These are phyloP conservation scores for Chiridota heheva DNA, from an alignment of 35 echinoderm and acorn worm species.

Conservation along the genomic window DNA sequence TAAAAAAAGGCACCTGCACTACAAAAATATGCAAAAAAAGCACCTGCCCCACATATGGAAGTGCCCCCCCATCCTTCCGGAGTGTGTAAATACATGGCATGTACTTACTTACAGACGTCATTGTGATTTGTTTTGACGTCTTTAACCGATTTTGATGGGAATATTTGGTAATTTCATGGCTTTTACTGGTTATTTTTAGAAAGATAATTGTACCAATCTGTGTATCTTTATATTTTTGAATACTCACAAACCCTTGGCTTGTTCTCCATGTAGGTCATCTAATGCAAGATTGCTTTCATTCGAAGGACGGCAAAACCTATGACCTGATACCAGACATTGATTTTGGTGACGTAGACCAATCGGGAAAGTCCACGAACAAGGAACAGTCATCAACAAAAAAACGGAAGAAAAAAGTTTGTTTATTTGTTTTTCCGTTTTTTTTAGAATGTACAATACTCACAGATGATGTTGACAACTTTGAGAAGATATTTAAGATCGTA, in stretches of 20 bases:
- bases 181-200: neutral
- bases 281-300: constrained; percentile 68
- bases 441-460: too few relatives aligned
- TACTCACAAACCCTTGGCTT: neutral
- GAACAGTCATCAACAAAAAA: too few relatives aligned
- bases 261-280: constrained; percentile 59
- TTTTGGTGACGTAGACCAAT: constrained; percentile 18
- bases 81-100: neutral
- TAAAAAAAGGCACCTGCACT: too few relatives aligned
- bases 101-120: neutral
- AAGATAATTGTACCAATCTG: neutral
- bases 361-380: neutral
- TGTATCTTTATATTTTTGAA: neutral
- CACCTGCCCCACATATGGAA: too few relatives aligned
- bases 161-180: neutral
- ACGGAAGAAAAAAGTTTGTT: too few relatives aligned
- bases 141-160: neutral
- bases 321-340: constrained; percentile 79
- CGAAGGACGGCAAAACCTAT: constrained; percentile 65
- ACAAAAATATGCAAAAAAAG: too few relatives aligned
- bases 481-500: too few relatives aligned
- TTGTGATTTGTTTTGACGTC: too few relatives aligned
- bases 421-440: too few relatives aligned
- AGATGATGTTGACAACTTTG: too few relatives aligned
- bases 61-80: too few relatives aligned